Base-by-base conservation (phyloP, 2,113 vertebrate species). In the Thinocorus orbignyianus region DNA sequence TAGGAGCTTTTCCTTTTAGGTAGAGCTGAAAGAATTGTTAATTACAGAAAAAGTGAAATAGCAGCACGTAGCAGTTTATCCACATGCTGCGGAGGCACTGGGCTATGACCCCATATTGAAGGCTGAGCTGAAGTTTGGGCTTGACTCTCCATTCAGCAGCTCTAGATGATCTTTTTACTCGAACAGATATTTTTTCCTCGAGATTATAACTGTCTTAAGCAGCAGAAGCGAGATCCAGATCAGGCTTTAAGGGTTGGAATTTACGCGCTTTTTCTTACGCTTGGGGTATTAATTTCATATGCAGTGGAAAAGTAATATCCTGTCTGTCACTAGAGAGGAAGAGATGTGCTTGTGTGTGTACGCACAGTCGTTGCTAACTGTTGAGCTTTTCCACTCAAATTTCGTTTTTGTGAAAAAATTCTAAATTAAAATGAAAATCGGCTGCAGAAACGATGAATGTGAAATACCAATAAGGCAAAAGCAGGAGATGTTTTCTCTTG, bases 291-390 rank as follows among this genome's bases (percentile, higher is more conserved):
- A 70, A 93, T 96, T 96, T 95, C 69, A 71, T 93, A 90, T 93
- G 35, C 46, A 60, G 88, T 92, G 92, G 96, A 91, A 90, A 95
- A 93, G 88, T 88, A 94, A 95, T 92, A 92, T 94, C 90, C 95
- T 94, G 80, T 91, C 85, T 91, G 42, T 85, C 93, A 91, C 85
- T 24, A 95, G 88, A 95, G 94, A 83, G 90, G 92, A 85, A 91
- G 91, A 83, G 84, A 64, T 52, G 80, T 76, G 95, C 24, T 57
- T 88, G 95, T 4, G 0, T 88, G 57, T 78, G 25, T 80, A 23
- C 13, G 49, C 64, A 46, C 66, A 86, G 80, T 13, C 84, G 68
- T 5, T 49, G 49, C 81, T 88, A 37, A 84, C 69, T 52, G 93
- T 41, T 9, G 62, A 58, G 93, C n/a, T 81, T 80, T 52, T 86